Base-by-base conservation (phyloP, 2,797 vertebrate species). In the Falco concolor region DNA sequence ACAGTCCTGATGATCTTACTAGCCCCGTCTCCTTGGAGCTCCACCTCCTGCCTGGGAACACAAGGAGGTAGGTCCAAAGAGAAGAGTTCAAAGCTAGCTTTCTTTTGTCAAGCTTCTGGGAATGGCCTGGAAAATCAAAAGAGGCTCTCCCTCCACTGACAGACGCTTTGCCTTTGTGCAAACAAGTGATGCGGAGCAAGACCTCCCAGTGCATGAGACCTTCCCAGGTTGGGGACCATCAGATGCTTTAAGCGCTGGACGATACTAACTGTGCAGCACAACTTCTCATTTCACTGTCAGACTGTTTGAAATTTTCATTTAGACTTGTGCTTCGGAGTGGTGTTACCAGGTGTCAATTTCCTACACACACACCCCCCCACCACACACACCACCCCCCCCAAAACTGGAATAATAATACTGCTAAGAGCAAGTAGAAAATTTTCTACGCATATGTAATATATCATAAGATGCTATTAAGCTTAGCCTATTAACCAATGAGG, bases 71-170 rank as follows among this genome's bases (percentile, higher is more conserved):
- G 80, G 47, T 42, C 79, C 45, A 53, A 59, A 93, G 77, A 89
- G 54, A 74, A 44, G 24, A 65, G 76, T 44, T 88, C 72, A 69
- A 77, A 89, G 95, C 87, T 63, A 73, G 34, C 69, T 11, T 84
- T 53, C 89, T 85, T 95, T 90, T 89, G 70, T 95, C 82, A 88
- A 38, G 53, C 91, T 84, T 50, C 95, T 95, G 88, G 93, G 78
- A 95, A 92, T 1, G 5, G 90, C 36, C 57, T 17, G 45, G 38
- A 54, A 74, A 79, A 95, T 76, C 59, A 76, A 86, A 87, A 92
- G 63, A 38, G 74, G 81, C 74, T 87, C 59, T 47, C 78, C 57
- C 32, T 81, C 42, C 38, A 12, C 75, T 73, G 82, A 57, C 93
- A 73, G 42, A 24, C 45, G 2, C 79, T 54, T 15, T 4, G 28